Evolutionary conservation across 2,113 vertebrate species (phyloP).

Genomic region (Cheirogaleus medius): DNA sequence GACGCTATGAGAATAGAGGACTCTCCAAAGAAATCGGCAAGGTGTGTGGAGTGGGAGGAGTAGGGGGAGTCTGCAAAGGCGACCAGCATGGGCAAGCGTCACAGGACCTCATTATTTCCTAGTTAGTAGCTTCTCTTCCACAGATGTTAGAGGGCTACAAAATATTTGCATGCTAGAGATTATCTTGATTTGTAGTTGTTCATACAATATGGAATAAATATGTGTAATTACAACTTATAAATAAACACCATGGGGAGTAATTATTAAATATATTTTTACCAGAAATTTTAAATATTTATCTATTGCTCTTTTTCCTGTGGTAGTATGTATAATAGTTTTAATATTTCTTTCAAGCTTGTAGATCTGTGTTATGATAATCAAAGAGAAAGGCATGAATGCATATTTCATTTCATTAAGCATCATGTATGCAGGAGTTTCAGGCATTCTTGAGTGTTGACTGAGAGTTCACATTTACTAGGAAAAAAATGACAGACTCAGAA

Average conservation of each 20-base stretch:
- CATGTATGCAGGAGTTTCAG: neutral
- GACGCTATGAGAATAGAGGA: neutral
- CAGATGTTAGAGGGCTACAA: neutral
- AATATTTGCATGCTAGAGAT: neutral
- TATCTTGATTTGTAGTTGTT: neutral
- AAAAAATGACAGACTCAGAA: neutral
- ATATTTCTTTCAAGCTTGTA: neutral
- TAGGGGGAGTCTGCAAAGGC: neutral
- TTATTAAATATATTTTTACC: neutral
- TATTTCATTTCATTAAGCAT: neutral
- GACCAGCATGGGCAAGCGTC: too few species aligned
- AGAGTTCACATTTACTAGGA: neutral
- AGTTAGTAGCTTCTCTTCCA: neutral
- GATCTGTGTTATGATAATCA: neutral
- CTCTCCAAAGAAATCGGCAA: neutral
- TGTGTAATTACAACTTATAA: neutral
- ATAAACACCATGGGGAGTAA: neutral
- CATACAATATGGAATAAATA: neutral
- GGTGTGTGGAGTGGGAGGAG: fast-evolving
- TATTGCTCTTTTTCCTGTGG: neutral
- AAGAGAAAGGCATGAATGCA: neutral
- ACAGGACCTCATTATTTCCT: neutral
- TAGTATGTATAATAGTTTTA: neutral
- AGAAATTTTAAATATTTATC: neutral
- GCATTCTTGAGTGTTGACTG: neutral